phyloP scores from a whole-genome alignment of 2,113 vertebrate genomes.

The Heptranchias perlo region DNA sequence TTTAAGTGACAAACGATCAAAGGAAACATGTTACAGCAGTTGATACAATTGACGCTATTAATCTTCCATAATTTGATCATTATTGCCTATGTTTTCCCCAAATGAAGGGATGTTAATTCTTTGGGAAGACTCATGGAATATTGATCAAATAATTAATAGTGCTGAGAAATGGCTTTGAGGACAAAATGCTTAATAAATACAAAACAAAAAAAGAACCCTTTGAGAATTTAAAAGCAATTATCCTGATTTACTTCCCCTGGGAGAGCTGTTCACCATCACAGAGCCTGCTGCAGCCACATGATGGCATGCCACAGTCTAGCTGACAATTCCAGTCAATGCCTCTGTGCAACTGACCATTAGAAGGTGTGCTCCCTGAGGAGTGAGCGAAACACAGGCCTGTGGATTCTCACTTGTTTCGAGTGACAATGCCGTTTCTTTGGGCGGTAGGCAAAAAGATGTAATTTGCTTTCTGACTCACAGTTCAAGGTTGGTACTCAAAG shows the following conservation, averaged over 20 bases:
- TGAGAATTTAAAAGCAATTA: not conserved
- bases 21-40: not conserved
- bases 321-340: not conserved
- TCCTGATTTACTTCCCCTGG: not conserved
- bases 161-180: not conserved
- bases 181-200: not conserved
- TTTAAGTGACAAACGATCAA: not conserved
- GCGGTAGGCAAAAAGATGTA: no score
- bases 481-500: not conserved
- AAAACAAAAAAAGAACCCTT: not conserved
- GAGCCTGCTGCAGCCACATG: not conserved
- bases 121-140: not conserved
- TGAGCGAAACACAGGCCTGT: not conserved
- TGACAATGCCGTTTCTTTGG: no score
- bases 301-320: not conserved
- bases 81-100: not conserved
- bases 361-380: not conserved
- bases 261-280: not conserved
- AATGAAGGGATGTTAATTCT: not conserved
- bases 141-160: not conserved
- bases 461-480: not conserved
- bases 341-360: not conserved
- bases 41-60: not conserved
- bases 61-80: constrained; percentile 6
- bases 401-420: no score